phyloP scores from a whole-genome alignment of 2,797 vertebrate genomes.

The Cryptoprocta ferox region DNA sequence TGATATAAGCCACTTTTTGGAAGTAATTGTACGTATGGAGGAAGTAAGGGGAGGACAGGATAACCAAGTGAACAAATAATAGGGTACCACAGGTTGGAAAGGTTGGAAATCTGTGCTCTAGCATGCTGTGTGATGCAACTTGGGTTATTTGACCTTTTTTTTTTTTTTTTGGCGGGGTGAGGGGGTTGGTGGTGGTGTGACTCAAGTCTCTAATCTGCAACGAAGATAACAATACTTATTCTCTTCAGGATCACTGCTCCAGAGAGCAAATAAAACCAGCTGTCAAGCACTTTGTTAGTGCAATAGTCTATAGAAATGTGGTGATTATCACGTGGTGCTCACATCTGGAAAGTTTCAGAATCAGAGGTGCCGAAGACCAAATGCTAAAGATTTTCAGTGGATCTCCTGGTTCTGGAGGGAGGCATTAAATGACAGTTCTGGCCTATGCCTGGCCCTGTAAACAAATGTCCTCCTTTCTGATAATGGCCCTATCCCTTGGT shows the following conservation, averaged over 20 bases:
- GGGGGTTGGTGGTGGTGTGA: background rate
- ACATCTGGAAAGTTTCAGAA: background rate
- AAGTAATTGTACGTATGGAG: background rate
- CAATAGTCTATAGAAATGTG: background rate
- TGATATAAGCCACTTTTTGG: background rate
- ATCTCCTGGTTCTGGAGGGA: background rate
- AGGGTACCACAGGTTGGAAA: background rate
- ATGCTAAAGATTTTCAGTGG: background rate
- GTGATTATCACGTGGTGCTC: background rate
- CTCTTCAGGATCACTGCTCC: background rate
- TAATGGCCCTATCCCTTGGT: background rate
- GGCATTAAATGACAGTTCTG: background rate
- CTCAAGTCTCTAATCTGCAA: background rate
- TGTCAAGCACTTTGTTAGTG: background rate
- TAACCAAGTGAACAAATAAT: background rate
- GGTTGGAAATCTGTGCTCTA: background rate
- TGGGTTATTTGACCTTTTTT: background rate
- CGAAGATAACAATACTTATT: background rate
- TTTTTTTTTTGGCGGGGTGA: too few relatives aligned
- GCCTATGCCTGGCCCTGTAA: background rate
- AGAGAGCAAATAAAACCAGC: background rate
- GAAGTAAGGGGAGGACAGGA: background rate
- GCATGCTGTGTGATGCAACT: too few relatives aligned
- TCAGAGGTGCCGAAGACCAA: background rate
- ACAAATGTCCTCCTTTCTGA: background rate